A percentile compares a stretch with the other conserved stretches of the same genome.
Evolutionary conservation across 2,113 vertebrate genomes (phyloP).

Genomic region (Desmodus rotundus): DNA sequence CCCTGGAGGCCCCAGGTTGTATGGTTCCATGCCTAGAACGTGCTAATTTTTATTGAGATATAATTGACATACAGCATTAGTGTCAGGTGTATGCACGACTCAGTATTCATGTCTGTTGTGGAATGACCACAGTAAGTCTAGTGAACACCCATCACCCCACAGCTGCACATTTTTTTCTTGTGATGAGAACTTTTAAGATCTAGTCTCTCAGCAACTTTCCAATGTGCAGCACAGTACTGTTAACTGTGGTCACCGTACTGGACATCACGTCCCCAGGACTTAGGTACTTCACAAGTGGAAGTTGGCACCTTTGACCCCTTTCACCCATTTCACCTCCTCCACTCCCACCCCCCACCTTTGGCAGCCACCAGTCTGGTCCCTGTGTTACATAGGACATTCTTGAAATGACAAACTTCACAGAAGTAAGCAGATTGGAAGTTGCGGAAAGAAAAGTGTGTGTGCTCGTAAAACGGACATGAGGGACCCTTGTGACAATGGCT

Average conservation of each 20-base stretch:
- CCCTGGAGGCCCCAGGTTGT: no score
- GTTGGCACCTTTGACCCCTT: no score
- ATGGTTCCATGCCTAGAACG: not conserved
- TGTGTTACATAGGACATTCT: not conserved
- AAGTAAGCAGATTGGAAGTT: no score
- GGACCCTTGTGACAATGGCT: not conserved
- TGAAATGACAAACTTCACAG: not conserved
- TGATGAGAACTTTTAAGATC: no score
- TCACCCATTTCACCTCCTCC: not conserved
- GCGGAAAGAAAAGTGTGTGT: not conserved
- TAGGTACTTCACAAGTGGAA: no score
- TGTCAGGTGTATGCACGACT: not conserved
- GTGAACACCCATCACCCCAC: not conserved
- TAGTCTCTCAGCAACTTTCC: no score
- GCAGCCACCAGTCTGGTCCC: not conserved
- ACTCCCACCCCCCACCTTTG: not conserved
- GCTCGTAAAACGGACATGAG: not conserved
- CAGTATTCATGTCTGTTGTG: not conserved
- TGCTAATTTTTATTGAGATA: not conserved
- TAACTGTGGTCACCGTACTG: not conserved
- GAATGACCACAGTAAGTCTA: no score
- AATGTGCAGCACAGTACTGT: accelerated
- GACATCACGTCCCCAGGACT: not conserved
- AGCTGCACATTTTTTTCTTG: not conserved
- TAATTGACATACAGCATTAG: no score